These are phyloP conservation scores for Parauchenoglanis ngamensis DNA, from an alignment of 2,797 vertebrate genomes.

Conservation along the genomic window DNA sequence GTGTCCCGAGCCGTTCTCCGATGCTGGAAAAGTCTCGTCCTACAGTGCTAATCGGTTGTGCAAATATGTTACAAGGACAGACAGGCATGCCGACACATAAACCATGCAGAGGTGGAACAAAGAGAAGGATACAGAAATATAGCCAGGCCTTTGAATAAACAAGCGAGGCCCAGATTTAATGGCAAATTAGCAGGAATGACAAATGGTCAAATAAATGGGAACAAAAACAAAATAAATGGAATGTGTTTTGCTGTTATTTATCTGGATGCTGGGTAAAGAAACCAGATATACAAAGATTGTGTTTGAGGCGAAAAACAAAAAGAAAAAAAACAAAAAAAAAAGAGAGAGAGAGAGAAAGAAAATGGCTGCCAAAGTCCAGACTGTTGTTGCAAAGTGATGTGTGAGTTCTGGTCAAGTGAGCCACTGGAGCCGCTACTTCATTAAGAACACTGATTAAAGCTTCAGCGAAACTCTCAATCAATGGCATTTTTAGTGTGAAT, in stretches of 20 bases:
- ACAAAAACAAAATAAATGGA: slow-evolving; percentile 55
- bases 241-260: slow-evolving; percentile 55
- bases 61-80: slow-evolving; percentile 72
- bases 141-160: slow-evolving; percentile 67
- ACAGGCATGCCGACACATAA: slow-evolving; percentile 73
- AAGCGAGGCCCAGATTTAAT: slow-evolving; percentile 57
- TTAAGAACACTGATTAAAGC: slow-evolving; percentile 15
- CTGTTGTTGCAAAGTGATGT: slow-evolving; percentile 62
- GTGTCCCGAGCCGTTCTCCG: slow-evolving; percentile 44
- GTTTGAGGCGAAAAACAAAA: slow-evolving; percentile 30
- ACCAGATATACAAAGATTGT: slow-evolving; percentile 42
- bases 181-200: slow-evolving; percentile 63
- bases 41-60: slow-evolving; percentile 75
- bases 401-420: slow-evolving; percentile 35
- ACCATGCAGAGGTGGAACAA: slow-evolving; percentile 69
- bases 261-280: slow-evolving; percentile 44
- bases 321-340: slow-evolving; percentile 60
- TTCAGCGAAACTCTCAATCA: slow-evolving; percentile 1
- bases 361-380: slow-evolving; percentile 55
- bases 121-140: slow-evolving; percentile 57
- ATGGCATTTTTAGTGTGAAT: neutral
- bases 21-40: slow-evolving; percentile 70
- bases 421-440: slow-evolving; percentile 16
- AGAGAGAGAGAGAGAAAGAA: slow-evolving; percentile 52
- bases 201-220: slow-evolving; percentile 56